Conservation (phyloP, 2,797 vertebrate genomes). For the Agapornis canus region DNA sequence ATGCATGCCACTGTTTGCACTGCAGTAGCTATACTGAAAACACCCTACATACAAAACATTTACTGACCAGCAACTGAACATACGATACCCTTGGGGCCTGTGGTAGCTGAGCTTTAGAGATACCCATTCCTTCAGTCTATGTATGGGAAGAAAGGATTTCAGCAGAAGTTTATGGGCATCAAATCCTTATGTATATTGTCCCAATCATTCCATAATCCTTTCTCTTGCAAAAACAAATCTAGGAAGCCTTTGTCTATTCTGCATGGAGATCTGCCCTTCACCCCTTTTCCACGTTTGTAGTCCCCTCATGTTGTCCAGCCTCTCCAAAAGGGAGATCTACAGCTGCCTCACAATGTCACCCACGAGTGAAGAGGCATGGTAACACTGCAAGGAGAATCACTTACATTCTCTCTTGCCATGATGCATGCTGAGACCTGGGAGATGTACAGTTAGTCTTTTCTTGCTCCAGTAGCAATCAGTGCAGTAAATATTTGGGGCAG, state of each 20-base stretch:
- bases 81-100: background rate
- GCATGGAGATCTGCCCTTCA: background rate
- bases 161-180: background rate
- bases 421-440: background rate
- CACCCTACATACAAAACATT: rapidly evolving
- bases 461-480: background rate
- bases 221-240: background rate
- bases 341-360: background rate
- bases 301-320: background rate
- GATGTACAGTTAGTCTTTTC: rapidly evolving
- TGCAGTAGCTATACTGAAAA: background rate
- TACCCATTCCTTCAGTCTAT: background rate
- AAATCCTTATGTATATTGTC: background rate
- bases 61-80: background rate
- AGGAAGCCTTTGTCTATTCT: background rate
- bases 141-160: background rate
- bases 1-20: rapidly evolving
- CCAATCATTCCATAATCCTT: background rate
- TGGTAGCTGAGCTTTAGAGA: background rate
- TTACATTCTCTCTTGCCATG: background rate
- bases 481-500: background rate
- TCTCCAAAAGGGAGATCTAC: background rate
- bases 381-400: background rate
- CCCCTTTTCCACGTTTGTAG: background rate
- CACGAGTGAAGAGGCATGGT: background rate